phyloP scores from a whole-genome alignment of 1,140 invertebrate species.

The Apocrypta bakeri region DNA sequence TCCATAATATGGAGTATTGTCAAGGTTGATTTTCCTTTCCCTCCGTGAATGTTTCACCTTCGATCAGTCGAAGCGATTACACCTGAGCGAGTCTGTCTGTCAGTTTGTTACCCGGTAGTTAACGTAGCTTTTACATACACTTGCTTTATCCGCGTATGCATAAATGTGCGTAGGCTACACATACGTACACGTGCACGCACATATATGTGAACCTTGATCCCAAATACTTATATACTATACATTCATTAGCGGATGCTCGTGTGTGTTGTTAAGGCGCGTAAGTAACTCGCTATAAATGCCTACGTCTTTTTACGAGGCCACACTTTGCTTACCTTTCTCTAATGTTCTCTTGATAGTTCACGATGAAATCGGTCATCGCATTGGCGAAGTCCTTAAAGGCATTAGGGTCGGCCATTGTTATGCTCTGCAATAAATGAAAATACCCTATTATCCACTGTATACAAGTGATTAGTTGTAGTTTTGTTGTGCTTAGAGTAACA shows the following conservation, averaged over 20 bases:
- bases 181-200: not conserved
- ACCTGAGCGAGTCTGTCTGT: not conserved
- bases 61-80: not conserved
- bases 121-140: not conserved
- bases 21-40: conserved; percentile 50
- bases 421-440: conserved; percentile 28
- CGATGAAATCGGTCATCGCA: conserved; percentile 87
- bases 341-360: conserved; percentile 89
- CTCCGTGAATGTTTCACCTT: conserved; percentile 44
- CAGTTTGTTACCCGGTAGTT: not conserved
- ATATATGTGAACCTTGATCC: conserved; percentile 26
- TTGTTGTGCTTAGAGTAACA: too few species aligned
- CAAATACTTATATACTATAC: conserved; percentile 39
- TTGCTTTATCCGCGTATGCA: not conserved
- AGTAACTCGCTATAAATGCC: not conserved
- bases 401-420: conserved; percentile 81
- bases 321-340: conserved; percentile 82
- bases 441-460: too few species aligned
- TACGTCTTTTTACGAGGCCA: not conserved
- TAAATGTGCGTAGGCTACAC: not conserved
- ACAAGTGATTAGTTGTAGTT: too few species aligned
- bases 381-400: conserved; percentile 87
- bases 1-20: conserved; percentile 8
- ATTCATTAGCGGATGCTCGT: conserved; percentile 29
- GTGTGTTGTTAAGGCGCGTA: not conserved